A percentile compares a stretch with the other conserved stretches of the same genome.
Evolutionary conservation across 2,113 vertebrate species (phyloP).

Genomic region (Phylloscopus whistleri): DNA sequence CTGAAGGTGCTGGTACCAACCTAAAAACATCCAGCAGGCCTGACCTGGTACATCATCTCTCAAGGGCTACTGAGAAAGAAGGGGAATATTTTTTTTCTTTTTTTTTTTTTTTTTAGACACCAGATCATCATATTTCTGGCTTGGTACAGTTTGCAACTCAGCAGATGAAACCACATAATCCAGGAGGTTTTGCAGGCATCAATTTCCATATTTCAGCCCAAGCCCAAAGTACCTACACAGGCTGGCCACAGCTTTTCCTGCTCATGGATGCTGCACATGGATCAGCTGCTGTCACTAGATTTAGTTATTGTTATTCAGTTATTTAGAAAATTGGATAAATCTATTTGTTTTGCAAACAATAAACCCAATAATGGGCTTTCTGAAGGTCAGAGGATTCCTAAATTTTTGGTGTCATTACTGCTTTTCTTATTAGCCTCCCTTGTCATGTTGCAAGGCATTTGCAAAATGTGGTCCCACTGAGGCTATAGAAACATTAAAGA

Average conservation of each 20-base stretch:
- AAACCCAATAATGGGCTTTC: not conserved
- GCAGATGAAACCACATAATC: not conserved
- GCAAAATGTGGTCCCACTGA: not conserved
- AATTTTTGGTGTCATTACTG: not conserved
- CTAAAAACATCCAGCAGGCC: not conserved
- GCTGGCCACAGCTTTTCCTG: not conserved
- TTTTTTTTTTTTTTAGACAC: not conserved
- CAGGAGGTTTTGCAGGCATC: not conserved
- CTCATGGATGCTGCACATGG: not conserved
- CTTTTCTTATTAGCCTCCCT: not conserved
- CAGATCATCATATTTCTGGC: not conserved
- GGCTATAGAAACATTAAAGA: not conserved
- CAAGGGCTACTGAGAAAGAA: not conserved
- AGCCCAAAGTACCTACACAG: not conserved
- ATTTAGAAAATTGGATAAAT: not conserved
- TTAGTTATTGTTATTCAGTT: not conserved
- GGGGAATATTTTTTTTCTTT: not conserved
- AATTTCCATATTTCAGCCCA: not conserved
- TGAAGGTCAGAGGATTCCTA: not conserved
- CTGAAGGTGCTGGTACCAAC: not conserved
- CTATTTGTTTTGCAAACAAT: not conserved
- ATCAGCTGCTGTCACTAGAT: not conserved
- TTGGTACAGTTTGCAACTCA: not conserved
- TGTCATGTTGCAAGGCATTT: rapidly evolving
- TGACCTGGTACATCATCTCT: not conserved